Base-by-base conservation (phyloP, 2,888 invertebrate species). In the Ophion ventricosus region DNA sequence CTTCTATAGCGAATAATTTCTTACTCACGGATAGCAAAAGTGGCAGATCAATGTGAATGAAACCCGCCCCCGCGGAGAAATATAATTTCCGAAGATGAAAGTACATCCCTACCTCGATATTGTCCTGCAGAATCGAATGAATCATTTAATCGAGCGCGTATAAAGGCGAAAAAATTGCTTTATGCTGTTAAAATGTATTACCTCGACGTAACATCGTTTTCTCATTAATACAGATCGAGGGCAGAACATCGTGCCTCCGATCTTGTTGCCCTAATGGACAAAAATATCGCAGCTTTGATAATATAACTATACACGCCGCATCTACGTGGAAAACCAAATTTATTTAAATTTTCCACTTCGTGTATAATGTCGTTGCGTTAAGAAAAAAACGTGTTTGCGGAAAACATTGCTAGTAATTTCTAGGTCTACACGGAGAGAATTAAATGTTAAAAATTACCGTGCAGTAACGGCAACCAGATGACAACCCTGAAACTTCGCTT, bases 21-120 rank as follows among this genome's bases (percentile, higher is more conserved):
- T 35, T 64, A 82, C 87, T 89, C 78, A 90, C 88, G 74, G 88
- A 88, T n/a, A 90, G 80, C 23, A 91, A 73, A 7, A 90, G 86
- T 17, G 88, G 87, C 61, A 90, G 85, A 83, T 90, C 87, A 72
- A 91, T 83, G n/a, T 84, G 87, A 67, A 90, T 87, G 25, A 90
- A 84, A 7, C 88, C 88, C 0, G 72, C 85, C 5, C 82, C 86
- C 14, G 89, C 88, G 17, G 84, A 87, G 63, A 90, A 87, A 59
- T 88, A 77, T 8, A 90, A 73, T 61, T 86, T 86, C 43, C 82
- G 84, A 7, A 88, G 63, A 7, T 89, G 89, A 64, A 90, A 91
- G 35, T 91, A 89, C 40, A 88, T 82, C 10, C 80, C 88, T n/a
- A 87, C 87, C 25, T 91, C 89, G 25, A 88, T 54, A 43, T 85